Conservation (phyloP, 2,797 vertebrate genomes). For the Hoplostethus mediterraneus region DNA sequence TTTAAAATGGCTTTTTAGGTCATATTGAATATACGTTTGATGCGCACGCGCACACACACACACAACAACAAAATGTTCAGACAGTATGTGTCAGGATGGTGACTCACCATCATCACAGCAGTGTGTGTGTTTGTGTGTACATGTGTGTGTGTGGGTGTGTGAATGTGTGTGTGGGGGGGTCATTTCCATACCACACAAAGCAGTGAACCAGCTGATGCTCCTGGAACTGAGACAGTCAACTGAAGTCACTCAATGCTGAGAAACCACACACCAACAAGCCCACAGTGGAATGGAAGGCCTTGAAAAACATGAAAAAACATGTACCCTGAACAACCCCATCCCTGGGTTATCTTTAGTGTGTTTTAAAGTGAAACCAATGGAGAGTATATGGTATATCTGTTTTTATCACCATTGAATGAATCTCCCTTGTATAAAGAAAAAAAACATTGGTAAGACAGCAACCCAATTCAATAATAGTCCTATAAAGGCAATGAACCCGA, state of each 20-base stretch:
- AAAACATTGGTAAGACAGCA: no score
- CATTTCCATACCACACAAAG: neutral
- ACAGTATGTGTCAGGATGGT: constrained; percentile 13
- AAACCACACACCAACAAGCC: neutral
- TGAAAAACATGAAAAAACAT: no score
- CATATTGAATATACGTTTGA: neutral
- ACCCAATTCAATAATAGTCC: no score
- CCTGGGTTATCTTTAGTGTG: no score
- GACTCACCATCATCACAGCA: neutral
- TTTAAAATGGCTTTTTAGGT: no score
- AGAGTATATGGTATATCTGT: no score
- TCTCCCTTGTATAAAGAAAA: no score
- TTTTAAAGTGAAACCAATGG: no score
- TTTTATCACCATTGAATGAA: no score
- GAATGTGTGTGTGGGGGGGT: no score
- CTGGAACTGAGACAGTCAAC: neutral
- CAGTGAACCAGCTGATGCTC: neutral
- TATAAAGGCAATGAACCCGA: no score
- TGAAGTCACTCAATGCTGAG: neutral
- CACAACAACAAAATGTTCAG: constrained; percentile 11
- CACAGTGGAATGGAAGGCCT: neutral
- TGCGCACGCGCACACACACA: neutral
- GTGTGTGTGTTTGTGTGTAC: constrained; percentile 27
- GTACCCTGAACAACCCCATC: no score
- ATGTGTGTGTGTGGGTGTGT: neutral